phyloP scores from a whole-genome alignment of 2,113 vertebrate genomes.

The Rattus norvegicus region DNA sequence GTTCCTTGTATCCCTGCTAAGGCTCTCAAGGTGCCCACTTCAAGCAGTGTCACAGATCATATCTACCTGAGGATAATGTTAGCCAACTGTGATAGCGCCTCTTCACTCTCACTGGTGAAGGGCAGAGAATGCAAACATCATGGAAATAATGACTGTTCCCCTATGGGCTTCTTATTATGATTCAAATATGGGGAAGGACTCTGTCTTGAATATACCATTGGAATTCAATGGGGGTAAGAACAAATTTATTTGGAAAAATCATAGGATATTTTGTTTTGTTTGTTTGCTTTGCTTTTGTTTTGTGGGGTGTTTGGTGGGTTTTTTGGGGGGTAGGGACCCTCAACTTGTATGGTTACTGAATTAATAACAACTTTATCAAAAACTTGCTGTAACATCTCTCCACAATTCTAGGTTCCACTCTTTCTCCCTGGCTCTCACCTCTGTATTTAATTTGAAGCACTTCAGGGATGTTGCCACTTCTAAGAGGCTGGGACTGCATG shows the following conservation, averaged over 20 bases:
- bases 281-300: not conserved
- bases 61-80: not conserved
- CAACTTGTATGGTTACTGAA: not conserved
- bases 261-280: not conserved
- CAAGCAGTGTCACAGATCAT: not conserved
- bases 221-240: not conserved
- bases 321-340: accelerated
- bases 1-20: not conserved
- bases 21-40: not conserved
- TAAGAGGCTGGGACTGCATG: conserved; percentile 16
- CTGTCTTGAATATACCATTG: not conserved
- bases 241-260: not conserved
- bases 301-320: too few relatives aligned
- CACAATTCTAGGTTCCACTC: not conserved
- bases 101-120: not conserved
- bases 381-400: not conserved
- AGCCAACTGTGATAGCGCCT: not conserved
- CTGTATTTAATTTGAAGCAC: conserved; percentile 32
- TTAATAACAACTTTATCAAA: not conserved
- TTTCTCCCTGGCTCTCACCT: not conserved
- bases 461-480: conserved; percentile 28
- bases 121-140: accelerated
- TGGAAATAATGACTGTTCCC: not conserved
- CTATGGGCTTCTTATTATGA: not conserved
- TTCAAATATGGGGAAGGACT: not conserved